phyloP scores from a whole-genome alignment of 2,797 vertebrate genomes.

The Peromyscus melanophrys region DNA sequence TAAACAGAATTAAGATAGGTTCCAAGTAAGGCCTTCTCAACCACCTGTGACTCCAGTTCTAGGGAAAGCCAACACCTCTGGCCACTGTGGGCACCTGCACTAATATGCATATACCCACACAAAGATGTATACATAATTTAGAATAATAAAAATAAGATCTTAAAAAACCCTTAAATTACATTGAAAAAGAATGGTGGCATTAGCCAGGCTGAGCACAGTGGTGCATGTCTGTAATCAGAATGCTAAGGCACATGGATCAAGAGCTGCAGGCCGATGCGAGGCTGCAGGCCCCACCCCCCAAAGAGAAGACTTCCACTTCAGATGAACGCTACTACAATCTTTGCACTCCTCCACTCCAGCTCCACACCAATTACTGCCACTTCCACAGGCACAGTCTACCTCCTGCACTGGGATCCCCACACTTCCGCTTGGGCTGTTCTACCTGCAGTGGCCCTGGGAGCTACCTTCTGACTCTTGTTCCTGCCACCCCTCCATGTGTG shows the following conservation, averaged over 20 bases:
- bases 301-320: no score
- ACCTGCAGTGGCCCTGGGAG: neutral
- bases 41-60: neutral
- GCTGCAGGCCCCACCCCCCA: no score
- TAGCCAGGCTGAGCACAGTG: neutral
- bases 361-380: neutral
- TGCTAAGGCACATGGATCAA: neutral
- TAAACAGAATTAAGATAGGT: neutral
- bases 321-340: rapidly evolving
- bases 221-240: neutral
- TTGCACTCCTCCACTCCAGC: neutral
- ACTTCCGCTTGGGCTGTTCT: neutral
- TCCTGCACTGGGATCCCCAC: neutral
- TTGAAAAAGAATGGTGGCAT: neutral
- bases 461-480: neutral
- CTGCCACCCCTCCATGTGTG: neutral
- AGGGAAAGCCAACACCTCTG: neutral
- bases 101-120: neutral
- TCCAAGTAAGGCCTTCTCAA: neutral
- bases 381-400: no score
- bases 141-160: neutral
- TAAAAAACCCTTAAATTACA: neutral
- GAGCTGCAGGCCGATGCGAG: neutral
- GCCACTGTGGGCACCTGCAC: neutral
- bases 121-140: neutral